A percentile compares a stretch with the other conserved stretches of the same genome.
Conservation (phyloP, 1,140 invertebrate species). For the Heliconius hermathena region DNA sequence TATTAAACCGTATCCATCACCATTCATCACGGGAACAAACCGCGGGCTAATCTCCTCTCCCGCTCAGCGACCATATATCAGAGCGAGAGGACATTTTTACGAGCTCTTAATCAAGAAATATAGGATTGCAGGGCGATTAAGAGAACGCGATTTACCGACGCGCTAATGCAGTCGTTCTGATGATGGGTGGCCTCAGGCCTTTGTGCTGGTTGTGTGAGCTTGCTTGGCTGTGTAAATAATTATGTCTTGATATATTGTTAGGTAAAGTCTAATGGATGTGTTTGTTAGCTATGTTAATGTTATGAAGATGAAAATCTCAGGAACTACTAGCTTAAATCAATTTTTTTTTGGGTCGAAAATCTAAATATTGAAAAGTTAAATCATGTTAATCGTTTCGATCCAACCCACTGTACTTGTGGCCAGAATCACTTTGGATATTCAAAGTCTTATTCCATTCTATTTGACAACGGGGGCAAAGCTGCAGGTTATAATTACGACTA, state of each 20-base stretch:
- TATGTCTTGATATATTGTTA: not conserved
- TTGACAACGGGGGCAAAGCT: too few species aligned
- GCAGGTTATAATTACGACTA: too few species aligned
- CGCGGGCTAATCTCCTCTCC: slow-evolving; percentile 69
- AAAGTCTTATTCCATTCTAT: too few species aligned
- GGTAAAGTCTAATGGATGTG: too few species aligned
- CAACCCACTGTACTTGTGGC: too few species aligned
- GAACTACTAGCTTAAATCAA: too few species aligned
- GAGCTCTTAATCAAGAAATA: slow-evolving; percentile 81
- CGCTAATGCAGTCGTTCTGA: slow-evolving; percentile 70
- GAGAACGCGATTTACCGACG: slow-evolving; percentile 63
- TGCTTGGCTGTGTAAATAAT: not conserved
- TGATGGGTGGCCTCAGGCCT: slow-evolving; percentile 43
- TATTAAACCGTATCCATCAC: slow-evolving; percentile 42
- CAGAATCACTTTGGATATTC: too few species aligned
- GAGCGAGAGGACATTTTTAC: slow-evolving; percentile 77
- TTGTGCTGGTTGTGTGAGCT: not conserved
- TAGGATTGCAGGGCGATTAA: slow-evolving; percentile 76
- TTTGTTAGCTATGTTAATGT: too few species aligned
- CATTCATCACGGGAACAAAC: slow-evolving; percentile 52
- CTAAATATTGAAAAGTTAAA: too few species aligned
- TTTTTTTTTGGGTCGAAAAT: too few species aligned
- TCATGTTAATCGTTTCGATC: too few species aligned
- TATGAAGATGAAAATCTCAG: too few species aligned
- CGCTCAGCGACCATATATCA: slow-evolving; percentile 66